Evolutionary conservation across 1,140 invertebrate genomes (phyloP).

Genomic region (Drosophila bocki): DNA sequence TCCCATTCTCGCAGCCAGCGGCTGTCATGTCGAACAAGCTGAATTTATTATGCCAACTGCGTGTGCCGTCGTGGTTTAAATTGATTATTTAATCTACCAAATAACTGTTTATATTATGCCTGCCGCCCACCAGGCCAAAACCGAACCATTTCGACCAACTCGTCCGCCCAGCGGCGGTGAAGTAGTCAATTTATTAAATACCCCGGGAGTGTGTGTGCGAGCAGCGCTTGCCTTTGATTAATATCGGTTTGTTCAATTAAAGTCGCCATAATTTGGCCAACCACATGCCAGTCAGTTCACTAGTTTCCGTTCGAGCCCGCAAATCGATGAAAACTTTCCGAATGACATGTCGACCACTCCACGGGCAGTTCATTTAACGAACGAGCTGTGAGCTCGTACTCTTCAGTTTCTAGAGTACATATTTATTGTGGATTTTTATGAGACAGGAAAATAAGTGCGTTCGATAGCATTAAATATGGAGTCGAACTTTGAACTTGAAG

Average conservation of each 20-base stretch:
- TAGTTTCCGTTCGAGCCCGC: conserved; percentile 10
- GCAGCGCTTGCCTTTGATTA: conserved; percentile 60
- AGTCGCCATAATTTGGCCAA: conserved; percentile 68
- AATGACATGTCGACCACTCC: conserved; percentile 22
- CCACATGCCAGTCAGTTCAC: conserved; percentile 50
- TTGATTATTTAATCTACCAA: conserved; percentile 76
- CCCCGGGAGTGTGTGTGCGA: conserved; percentile 21
- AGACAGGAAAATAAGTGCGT: not conserved
- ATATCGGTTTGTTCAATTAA: conserved; percentile 77
- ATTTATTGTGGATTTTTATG: conserved; percentile 16
- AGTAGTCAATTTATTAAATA: conserved; percentile 73
- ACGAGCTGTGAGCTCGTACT: not conserved
- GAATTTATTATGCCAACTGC: conserved; percentile 74
- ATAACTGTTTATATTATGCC: conserved; percentile 71
- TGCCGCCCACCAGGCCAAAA: conserved; percentile 16
- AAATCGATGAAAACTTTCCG: conserved; percentile 27
- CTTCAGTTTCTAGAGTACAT: not conserved
- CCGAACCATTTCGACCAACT: conserved; percentile 16
- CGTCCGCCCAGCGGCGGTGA: conserved; percentile 16
- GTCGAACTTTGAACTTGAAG: not conserved
- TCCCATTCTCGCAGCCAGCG: conserved; percentile 9
- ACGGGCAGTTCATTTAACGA: conserved; percentile 39
- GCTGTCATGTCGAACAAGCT: conserved; percentile 54
- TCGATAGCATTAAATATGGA: conserved; percentile 1
- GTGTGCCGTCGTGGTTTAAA: conserved; percentile 71